Base-by-base conservation (phyloP, 2,113 vertebrate species). In the Rhabdomys dilectus region DNA sequence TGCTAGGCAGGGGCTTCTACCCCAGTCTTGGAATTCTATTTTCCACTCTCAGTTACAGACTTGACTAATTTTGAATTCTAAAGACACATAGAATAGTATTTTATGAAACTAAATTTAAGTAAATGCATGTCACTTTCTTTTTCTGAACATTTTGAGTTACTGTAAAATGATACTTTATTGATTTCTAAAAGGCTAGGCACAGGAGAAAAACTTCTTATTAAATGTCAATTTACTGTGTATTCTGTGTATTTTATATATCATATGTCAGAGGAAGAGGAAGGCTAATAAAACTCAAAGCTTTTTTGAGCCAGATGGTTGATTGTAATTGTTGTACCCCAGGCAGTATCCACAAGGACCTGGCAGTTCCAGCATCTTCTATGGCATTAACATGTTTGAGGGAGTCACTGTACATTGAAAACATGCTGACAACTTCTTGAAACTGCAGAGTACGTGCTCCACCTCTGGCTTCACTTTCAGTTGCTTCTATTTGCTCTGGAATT, bases 81-180 rank as follows among this genome's bases (percentile, higher is more conserved):
- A 95, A 98, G 97, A 93, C 53, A 75, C 15, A 29, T 17, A 93
- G 75, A 51, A 88, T 78, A 93, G 86, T 94, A 85, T 53, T 4
- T 39, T 48, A 17, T 70, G 7, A 48, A 45, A 60, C 81, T 96
- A 80, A 95, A 95, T 97, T 95, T 90, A 97, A 96, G 85, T 88
- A 97, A 98, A 96, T 12, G 72, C 16, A 95, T 75, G 84, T 98
- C 12, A 88, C 60, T 95, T 86, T 95, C 78, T 88, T 81, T 68
- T 87, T 91, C 60, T 86, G 86, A 86, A 84, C 70, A 96, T 95
- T 97, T 91, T 85, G 53, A 42, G 91, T 42, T 94, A 80, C 53
- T 94, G 81, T 90, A 93, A 66, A 93, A 56, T 66, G 15, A 81
- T 51, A 94, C 87, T 88, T 68, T 86, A 96, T 92, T 87, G 64